Conservation (phyloP, 2,797 vertebrate species). For the Periparus ater region DNA sequence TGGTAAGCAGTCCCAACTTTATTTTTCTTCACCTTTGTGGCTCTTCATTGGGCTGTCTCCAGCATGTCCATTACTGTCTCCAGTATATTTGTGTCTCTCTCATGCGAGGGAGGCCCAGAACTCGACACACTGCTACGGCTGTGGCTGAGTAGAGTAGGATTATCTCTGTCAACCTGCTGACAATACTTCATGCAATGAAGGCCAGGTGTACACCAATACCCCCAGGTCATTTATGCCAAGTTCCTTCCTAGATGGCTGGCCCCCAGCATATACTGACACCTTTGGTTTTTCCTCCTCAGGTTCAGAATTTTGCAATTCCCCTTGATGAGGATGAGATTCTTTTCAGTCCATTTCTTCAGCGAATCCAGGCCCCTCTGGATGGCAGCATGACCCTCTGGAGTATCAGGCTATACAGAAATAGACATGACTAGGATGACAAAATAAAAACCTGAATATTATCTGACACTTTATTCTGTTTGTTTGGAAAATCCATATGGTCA, state of each 20-base stretch:
- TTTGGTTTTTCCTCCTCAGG: neutral
- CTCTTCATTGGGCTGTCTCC: neutral
- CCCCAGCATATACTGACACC: neutral
- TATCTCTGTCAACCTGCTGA: neutral
- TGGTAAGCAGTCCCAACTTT: neutral
- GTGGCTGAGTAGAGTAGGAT: neutral
- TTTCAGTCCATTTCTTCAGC: neutral
- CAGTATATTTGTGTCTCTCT: neutral
- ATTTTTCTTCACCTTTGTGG: neutral
- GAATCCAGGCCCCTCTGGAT: neutral
- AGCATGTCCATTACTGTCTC: neutral
- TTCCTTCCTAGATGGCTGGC: neutral
- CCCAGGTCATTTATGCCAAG: neutral
- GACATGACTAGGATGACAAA: neutral
- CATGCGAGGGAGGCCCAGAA: neutral
- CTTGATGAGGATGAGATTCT: neutral
- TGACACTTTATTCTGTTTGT: neutral
- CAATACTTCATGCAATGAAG: neutral
- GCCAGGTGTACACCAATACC: neutral
- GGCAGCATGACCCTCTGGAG: rapidly evolving
- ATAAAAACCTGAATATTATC: neutral
- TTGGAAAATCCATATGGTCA: neutral
- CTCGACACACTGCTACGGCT: neutral
- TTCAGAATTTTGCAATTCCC: neutral
- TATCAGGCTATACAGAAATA: neutral